Percentiles rank a stretch among this genome's conserved stretches.
These are phyloP conservation scores for Acrossocheilus fasciatus DNA, from an alignment of 2,797 vertebrate species.

Conservation along the genomic window DNA sequence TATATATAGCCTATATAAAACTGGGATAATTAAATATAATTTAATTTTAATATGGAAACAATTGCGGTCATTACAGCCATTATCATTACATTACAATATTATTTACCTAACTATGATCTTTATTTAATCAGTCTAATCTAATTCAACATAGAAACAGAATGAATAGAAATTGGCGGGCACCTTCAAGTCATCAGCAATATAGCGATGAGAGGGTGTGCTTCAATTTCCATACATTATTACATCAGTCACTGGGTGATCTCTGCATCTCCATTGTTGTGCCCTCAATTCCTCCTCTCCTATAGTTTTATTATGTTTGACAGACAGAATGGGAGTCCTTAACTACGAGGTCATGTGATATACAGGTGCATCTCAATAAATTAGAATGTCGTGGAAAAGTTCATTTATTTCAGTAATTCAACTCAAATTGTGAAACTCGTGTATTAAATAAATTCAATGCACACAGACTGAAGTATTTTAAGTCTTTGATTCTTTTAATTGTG, in stretches of 20 bases:
- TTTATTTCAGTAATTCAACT: too few relatives aligned
- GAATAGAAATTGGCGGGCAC: slow-evolving; percentile 28
- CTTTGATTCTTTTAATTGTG: too few relatives aligned
- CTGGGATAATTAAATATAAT: too few relatives aligned
- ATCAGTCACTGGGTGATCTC: not conserved
- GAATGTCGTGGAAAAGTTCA: too few relatives aligned
- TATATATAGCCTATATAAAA: too few relatives aligned
- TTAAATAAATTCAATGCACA: too few relatives aligned
- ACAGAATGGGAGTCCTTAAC: not conserved
- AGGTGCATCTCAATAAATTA: too few relatives aligned
- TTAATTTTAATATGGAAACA: not conserved
- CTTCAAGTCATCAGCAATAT: slow-evolving; percentile 50
- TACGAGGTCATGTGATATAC: not conserved
- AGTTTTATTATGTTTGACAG: slow-evolving; percentile 1
- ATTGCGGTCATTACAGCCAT: not conserved
- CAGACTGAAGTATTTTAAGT: too few relatives aligned
- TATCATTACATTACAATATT: not conserved
- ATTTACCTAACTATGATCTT: not conserved
- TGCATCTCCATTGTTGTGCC: not conserved
- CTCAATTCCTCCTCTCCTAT: not conserved
- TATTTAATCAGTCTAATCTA: not conserved
- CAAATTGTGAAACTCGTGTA: too few relatives aligned
- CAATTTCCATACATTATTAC: slow-evolving; percentile 41
- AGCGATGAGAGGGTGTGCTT: slow-evolving; percentile 38
- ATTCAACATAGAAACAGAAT: not conserved